Evolutionary conservation across 2,113 vertebrate species (phyloP).

Genomic region (Dendropsophus ebraccatus): DNA sequence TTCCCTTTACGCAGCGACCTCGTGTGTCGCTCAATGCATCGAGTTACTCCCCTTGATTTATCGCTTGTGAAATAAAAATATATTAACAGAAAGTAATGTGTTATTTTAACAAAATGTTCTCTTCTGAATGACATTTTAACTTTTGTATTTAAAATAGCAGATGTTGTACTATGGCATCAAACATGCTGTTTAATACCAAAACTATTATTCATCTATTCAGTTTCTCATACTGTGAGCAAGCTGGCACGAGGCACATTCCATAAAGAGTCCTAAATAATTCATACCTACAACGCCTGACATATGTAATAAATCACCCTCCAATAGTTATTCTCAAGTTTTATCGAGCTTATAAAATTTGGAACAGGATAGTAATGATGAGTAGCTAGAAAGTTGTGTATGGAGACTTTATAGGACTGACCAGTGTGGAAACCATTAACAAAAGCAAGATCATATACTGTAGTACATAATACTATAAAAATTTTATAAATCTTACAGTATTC

Average conservation of each 20-base stretch:
- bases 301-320: slow-evolving; percentile 64
- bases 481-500: too few relatives aligned
- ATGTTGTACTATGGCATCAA: slow-evolving; percentile 71
- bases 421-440: neutral
- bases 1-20: neutral
- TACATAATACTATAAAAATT: too few relatives aligned
- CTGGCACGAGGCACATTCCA: slow-evolving; percentile 67
- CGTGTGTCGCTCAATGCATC: neutral
- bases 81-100: neutral
- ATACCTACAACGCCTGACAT: slow-evolving; percentile 62
- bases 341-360: slow-evolving; percentile 56
- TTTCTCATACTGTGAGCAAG: slow-evolving; percentile 68
- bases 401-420: neutral
- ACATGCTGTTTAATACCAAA: slow-evolving; percentile 76
- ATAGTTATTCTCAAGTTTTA: slow-evolving; percentile 48
- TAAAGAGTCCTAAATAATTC: slow-evolving; percentile 64
- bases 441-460: neutral
- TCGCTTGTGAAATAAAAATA: neutral
- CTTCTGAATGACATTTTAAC: slow-evolving; percentile 47
- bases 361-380: slow-evolving; percentile 27
- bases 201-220: slow-evolving; percentile 77
- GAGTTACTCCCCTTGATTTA: neutral
- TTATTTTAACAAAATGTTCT: slow-evolving; percentile 38
- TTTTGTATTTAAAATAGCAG: slow-evolving; percentile 68
- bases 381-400: neutral